Base-by-base conservation (phyloP, 2,113 vertebrate genomes). In the Pungitius pungitius region DNA sequence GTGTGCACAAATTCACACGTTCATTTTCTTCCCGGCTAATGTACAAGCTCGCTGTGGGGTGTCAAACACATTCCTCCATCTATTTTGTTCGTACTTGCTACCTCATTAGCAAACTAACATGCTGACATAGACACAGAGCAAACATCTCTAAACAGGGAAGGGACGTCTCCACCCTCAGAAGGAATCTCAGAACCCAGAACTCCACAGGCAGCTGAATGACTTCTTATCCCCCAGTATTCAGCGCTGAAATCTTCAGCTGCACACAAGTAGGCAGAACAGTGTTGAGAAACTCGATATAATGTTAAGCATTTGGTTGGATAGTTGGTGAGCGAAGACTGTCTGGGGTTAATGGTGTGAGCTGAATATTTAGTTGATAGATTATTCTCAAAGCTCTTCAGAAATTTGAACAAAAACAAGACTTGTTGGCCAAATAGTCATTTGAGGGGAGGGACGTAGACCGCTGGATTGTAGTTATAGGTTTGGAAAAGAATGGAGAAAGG, bases 91-190 rank as follows among this genome's bases (percentile, higher is more conserved):
- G 18, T 80, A 85, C 87, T 85, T 72, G 82, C 71, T 69, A 56
- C 33, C 37, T 75, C 71, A 90, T 49, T 83, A 64, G 42, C 56
- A 45, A 73, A 72, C 6, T 67, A 80, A 87, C 79, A 78, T 72
- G 86, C 86, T 87, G 87, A 90, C 64, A 68, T 42, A 75, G 54
- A 77, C 78, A 67, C 69, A 26, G 45, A 64, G 58, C 60, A 45
- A 59, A 75, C 70, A 42, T 18, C 8, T 65, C 63, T 18, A 37
- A 73, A 55, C 65, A 85, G 86, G 82, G 87, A 80, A 83, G 61
- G 33, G 49, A 78, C 84, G 61, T 84, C 86, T 82, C 86, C 83
- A 74, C 87, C 89, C 87, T 47, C n/a, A 49, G 75, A 79, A 85
- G 58, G 83, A 89, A 90, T 91, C 73, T 88, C 69, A 18, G 60